Conservation (phyloP, 2,113 vertebrate genomes). For the Sebastes schlegelii region DNA sequence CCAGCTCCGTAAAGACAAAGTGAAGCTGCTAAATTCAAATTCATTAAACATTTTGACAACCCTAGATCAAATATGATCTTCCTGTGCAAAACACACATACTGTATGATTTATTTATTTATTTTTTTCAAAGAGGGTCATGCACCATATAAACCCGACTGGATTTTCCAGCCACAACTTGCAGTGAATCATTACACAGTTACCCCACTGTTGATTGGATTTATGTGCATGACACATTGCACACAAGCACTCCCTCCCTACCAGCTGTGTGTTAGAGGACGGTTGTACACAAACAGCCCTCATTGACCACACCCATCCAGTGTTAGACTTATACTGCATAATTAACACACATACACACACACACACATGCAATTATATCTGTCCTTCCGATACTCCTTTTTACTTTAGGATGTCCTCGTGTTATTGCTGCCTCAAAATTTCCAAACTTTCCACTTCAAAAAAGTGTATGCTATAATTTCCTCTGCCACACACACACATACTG, state of each 20-base stretch:
- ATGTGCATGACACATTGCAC: slow-evolving; percentile 41
- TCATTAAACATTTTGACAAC: too few relatives aligned
- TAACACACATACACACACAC: slow-evolving; percentile 33
- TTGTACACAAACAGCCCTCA: slow-evolving; percentile 55
- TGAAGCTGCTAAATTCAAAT: not conserved
- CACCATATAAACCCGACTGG: slow-evolving; percentile 40
- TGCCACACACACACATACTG: slow-evolving; percentile 58
- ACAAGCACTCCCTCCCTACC: slow-evolving; percentile 10
- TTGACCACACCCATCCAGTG: slow-evolving; percentile 70
- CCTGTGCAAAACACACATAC: not conserved
- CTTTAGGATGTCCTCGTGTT: slow-evolving; percentile 16
- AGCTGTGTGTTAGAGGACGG: slow-evolving; percentile 52
- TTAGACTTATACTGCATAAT: slow-evolving; percentile 56
- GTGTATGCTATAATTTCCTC: slow-evolving; percentile 27
- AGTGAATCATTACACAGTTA: slow-evolving; percentile 54
- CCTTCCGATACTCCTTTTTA: slow-evolving; percentile 49
- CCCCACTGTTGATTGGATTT: slow-evolving; percentile 50
- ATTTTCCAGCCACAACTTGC: slow-evolving; percentile 60
- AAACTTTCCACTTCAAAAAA: slow-evolving; percentile 46
- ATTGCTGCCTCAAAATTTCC: slow-evolving; percentile 40
- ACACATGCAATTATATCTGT: slow-evolving; percentile 58
- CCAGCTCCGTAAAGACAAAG: not conserved
- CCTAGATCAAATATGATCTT: not conserved
- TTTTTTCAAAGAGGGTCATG: slow-evolving; percentile 18
- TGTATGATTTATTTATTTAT: not conserved